Base-by-base conservation (phyloP, 37 sponge, comb jelly and placozoan species). In the Halisarca cf. caerulea region DNA sequence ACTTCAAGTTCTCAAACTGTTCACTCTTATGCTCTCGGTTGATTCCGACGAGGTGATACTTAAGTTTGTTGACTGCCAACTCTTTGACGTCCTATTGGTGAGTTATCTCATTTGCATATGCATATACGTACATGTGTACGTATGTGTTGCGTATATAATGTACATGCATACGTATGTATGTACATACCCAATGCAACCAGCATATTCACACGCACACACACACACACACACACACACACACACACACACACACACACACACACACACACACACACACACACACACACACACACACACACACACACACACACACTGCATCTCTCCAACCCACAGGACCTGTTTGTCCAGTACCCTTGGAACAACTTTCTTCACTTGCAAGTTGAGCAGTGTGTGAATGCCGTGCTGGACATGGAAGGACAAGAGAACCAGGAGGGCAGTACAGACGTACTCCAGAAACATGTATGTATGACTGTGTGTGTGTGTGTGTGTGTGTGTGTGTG, bases 301-400 rank as follows among this genome's bases (percentile, higher is more conserved):
- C 51, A 47, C 51, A 47, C 51, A 11, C 51, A 47, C 51, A 47
- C 11, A 47, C 51, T 69, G 20, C 7, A 11, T 53, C 40, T 39
- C n/a, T n/a, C n/a, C n/a, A n/a, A 44, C 30, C 23, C 43, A 21
- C 66, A 91, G 92, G 85, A 89, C 61, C 58, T 95, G 42, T 91
- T 91, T 58, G 89, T 95, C 41, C 72, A 79, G 34, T 95, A 79
- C 38, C 90, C 92, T 0, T 94, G 95, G 95, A 94, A 94, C 82
- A 94, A 94, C 64, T 94, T 94, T 73, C 89, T 94, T 25, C 95
- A 94, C 70, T 80, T 72, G 57, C 87, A 91, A 66, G 92, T 94
- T 30, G 91, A 91, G 69, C 41, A 53, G 21, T 91, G 89, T 58
- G 41, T 94, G 17, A 41, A 30, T 43, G 80, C 88, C 25, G 86